A percentile compares a stretch with the other conserved stretches of the same genome.
Conservation (phyloP, 2,888 invertebrate species). For the Drosophila neutralis region DNA sequence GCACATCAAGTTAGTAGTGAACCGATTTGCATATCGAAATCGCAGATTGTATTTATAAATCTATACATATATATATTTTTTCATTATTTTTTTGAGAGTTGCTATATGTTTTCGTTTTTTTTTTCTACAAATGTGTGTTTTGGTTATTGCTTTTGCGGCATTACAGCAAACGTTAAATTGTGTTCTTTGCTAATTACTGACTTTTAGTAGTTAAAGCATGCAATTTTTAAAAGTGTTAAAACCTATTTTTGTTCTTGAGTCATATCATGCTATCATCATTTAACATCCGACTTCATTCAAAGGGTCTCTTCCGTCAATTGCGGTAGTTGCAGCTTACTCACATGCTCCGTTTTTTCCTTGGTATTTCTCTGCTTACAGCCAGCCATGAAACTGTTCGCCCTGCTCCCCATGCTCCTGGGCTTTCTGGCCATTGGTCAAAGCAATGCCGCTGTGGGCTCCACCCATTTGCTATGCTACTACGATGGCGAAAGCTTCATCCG, state of each 20-base stretch:
- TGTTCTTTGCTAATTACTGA: conserved; percentile 2
- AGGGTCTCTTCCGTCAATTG: conserved; percentile 13
- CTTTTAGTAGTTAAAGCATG: not conserved
- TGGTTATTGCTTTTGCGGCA: not conserved
- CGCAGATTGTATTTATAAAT: not conserved
- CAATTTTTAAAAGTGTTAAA: not conserved
- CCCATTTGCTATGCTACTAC: conserved; percentile 81
- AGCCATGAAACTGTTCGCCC: conserved; percentile 77
- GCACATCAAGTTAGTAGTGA: conserved; percentile 65
- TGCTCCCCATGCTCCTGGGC: conserved; percentile 72
- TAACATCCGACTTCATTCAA: not conserved
- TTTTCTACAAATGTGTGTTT: not conserved
- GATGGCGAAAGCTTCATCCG: conserved; percentile 81
- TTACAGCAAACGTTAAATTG: not conserved
- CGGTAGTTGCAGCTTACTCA: conserved; percentile 30
- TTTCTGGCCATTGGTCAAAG: conserved; percentile 65
- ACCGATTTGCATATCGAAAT: conserved; percentile 20
- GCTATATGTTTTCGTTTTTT: not conserved
- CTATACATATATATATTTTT: conserved; percentile 5
- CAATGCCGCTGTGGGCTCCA: conserved; percentile 51
- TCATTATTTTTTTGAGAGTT: conserved; percentile 3
- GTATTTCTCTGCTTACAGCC: conserved; percentile 25
- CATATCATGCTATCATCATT: conserved; percentile 10
- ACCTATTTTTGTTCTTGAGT: not conserved
- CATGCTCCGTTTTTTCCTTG: conserved; percentile 13